phyloP scores from a whole-genome alignment of 2,888 invertebrate species.

The Alcis repandata region DNA sequence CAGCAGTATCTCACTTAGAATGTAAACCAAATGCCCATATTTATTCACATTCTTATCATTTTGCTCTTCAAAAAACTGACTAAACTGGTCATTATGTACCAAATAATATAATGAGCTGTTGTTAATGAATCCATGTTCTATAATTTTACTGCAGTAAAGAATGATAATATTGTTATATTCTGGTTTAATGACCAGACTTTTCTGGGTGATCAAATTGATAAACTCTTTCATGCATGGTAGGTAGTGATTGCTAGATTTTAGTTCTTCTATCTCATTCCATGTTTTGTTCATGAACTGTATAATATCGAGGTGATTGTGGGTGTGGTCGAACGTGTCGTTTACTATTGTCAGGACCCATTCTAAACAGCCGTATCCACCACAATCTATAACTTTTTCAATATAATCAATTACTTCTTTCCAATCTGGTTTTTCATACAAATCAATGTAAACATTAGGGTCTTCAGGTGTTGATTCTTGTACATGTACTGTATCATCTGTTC shows the following conservation, averaged over 20 bases:
- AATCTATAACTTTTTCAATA: conserved; percentile 70
- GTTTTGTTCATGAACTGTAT: conserved; percentile 66
- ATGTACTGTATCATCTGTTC: background rate
- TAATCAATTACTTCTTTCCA: conserved; percentile 58
- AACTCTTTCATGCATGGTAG: conserved; percentile 74
- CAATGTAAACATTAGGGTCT: background rate
- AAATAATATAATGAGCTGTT: conserved; percentile 69
- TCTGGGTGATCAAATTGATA: conserved; percentile 68
- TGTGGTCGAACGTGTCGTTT: conserved; percentile 59
- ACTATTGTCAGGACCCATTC: conserved; percentile 74
- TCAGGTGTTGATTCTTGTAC: background rate
- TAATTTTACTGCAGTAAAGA: conserved; percentile 69
- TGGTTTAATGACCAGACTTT: conserved; percentile 58
- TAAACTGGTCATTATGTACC: conserved; percentile 45
- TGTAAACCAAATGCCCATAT: conserved; percentile 66
- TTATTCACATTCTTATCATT: conserved; percentile 51
- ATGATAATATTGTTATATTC: conserved; percentile 67
- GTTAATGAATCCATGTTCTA: conserved; percentile 72
- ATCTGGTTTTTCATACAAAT: conserved; percentile 39
- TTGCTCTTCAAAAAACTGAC: conserved; percentile 46
- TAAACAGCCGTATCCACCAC: conserved; percentile 81
- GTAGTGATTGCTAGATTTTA: conserved; percentile 80
- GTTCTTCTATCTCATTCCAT: conserved; percentile 79
- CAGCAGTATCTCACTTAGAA: conserved; percentile 78
- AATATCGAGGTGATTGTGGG: conserved; percentile 56